Evolutionary conservation across 2,888 invertebrate species (phyloP).

Genomic region (Elegia similella): DNA sequence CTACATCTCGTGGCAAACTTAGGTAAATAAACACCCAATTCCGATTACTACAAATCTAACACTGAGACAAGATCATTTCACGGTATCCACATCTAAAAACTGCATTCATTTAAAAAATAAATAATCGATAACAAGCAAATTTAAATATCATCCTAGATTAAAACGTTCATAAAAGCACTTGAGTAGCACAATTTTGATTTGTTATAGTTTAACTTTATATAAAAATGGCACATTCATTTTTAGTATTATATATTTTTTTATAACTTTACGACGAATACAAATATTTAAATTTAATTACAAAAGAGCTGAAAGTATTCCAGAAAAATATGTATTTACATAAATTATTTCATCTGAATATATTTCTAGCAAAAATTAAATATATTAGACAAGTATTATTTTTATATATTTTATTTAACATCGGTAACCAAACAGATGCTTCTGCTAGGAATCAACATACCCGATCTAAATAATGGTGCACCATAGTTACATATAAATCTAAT

Average conservation of each 20-base stretch:
- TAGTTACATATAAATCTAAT: slow-evolving; percentile 62
- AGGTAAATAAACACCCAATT: too few species aligned
- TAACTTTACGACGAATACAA: slow-evolving; percentile 60
- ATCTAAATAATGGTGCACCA: slow-evolving; percentile 74
- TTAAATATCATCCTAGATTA: slow-evolving; percentile 69
- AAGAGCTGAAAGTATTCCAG: slow-evolving; percentile 45
- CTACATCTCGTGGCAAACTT: too few species aligned
- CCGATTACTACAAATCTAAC: slow-evolving; percentile 30
- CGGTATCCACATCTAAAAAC: slow-evolving; percentile 40
- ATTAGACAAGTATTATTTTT: slow-evolving; percentile 39
- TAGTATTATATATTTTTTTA: slow-evolving; percentile 55
- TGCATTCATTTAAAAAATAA: slow-evolving; percentile 52
- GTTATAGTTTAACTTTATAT: slow-evolving; percentile 45
- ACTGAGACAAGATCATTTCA: slow-evolving; percentile 47
- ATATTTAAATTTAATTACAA: slow-evolving; percentile 52
- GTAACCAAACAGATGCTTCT: slow-evolving; percentile 45
- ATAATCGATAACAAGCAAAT: slow-evolving; percentile 74
- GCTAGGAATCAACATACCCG: slow-evolving; percentile 50
- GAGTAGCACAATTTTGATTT: slow-evolving; percentile 68
- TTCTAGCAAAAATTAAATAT: slow-evolving; percentile 58
- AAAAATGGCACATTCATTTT: slow-evolving; percentile 69
- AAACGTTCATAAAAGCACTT: slow-evolving; percentile 76
- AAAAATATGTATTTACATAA: slow-evolving; percentile 66
- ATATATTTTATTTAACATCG: slow-evolving; percentile 41
- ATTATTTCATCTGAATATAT: slow-evolving; percentile 45